Conservation (phyloP, 92 coral and sea anemone species). For the Muricea muricata region DNA sequence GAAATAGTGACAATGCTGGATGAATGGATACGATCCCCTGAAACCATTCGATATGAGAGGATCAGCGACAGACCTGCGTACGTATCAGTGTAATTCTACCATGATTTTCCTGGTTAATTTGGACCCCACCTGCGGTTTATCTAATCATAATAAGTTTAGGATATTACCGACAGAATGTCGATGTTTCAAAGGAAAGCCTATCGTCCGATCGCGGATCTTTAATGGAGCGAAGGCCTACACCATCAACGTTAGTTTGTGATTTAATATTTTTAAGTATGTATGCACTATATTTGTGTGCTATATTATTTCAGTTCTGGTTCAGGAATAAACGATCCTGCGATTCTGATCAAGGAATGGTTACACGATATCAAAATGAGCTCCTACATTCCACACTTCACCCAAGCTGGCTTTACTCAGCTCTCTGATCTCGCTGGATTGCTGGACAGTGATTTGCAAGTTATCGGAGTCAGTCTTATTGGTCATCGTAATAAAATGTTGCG, state of each 20-base stretch:
- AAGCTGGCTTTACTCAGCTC: conserved; percentile 78
- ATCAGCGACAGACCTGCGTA: background rate
- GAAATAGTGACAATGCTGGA: conserved; percentile 68
- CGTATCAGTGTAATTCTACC: background rate
- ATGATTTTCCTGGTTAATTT: too few species aligned
- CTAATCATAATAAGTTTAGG: too few species aligned
- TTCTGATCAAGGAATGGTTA: conserved; percentile 84
- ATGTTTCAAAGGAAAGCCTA: too few species aligned
- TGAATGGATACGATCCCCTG: conserved; percentile 82
- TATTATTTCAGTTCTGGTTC: background rate
- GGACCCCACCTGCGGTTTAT: too few species aligned
- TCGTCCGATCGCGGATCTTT: too few species aligned
- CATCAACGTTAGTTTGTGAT: too few species aligned
- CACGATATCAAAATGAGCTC: conserved; percentile 86
- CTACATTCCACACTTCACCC: conserved; percentile 69
- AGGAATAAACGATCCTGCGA: conserved; percentile 31
- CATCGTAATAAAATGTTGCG: conserved; percentile 92
- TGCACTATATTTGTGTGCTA: background rate
- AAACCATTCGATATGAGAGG: conserved; percentile 29
- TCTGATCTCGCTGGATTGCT: conserved; percentile 65
- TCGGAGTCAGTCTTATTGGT: conserved; percentile 91
- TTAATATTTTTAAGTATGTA: too few species aligned
- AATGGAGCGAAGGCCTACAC: background rate
- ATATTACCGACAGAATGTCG: too few species aligned
- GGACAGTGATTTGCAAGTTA: conserved; percentile 76